A percentile compares a stretch with the other conserved stretches of the same genome.
Evolutionary conservation across 30 jellyfish, hydroid and myxozoan genomes (phyloP).

Genomic region (Chrysaora quinquecirrha): DNA sequence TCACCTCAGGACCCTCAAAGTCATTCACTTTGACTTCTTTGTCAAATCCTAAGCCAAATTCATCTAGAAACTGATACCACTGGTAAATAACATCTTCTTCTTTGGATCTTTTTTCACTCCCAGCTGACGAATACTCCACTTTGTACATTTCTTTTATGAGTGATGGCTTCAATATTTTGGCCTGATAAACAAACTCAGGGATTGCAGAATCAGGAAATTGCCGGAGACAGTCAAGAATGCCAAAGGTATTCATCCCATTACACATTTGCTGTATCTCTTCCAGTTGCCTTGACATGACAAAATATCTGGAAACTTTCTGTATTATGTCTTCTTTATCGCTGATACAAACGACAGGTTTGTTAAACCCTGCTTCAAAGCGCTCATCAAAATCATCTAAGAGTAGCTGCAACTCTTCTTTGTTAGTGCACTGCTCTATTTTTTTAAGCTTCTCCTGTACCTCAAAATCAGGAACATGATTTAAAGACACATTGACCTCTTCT

Average conservation of each 20-base stretch:
- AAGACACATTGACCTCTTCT: not conserved
- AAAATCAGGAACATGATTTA: conserved; percentile 26
- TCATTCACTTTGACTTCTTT: not conserved
- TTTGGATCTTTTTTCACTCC: conserved; percentile 3
- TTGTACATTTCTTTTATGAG: conserved; percentile 17
- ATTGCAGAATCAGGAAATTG: not conserved
- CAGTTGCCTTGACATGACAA: conserved; percentile 4
- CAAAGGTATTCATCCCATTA: conserved; percentile 11
- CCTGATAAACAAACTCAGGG: conserved; percentile 8
- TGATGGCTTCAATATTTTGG: conserved; percentile 13
- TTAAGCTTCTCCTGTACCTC: conserved; percentile 29
- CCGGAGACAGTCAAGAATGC: conserved; percentile 10
- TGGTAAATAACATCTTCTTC: conserved; percentile 13
- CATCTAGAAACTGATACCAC: conserved; percentile 58
- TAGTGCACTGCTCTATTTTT: conserved; percentile 3
- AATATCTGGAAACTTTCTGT: not conserved
- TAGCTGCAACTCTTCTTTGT: conserved; percentile 21
- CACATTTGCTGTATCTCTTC: conserved; percentile 18
- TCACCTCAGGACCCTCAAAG: not conserved
- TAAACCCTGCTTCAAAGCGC: conserved; percentile 28
- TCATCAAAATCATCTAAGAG: conserved; percentile 12
- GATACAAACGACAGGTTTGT: conserved; percentile 1
- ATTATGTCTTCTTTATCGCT: conserved; percentile 11
- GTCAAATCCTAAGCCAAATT: conserved; percentile 9
- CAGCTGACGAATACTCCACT: conserved; percentile 28